These are phyloP conservation scores for Mus pahari DNA, from an alignment of 2,113 vertebrate genomes.

Conservation along the genomic window DNA sequence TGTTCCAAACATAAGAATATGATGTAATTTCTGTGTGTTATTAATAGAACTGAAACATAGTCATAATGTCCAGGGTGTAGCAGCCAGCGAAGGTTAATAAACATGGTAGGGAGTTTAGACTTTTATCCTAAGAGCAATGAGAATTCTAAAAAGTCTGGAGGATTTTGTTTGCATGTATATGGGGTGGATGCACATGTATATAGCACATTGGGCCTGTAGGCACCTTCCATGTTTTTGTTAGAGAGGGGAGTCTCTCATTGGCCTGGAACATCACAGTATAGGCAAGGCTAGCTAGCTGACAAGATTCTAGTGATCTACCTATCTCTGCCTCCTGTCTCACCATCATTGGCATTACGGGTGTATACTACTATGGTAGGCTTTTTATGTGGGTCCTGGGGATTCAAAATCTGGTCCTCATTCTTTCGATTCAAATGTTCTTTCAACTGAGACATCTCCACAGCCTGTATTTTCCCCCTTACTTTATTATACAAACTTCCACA, in stretches of 20 bases:
- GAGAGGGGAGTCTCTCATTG: not conserved
- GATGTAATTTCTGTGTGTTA: not conserved
- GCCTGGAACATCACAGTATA: not conserved
- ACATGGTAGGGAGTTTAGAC: conserved; percentile 19
- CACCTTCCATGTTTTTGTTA: not conserved
- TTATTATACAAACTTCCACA: conserved; percentile 13
- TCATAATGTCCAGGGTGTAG: conserved; percentile 24
- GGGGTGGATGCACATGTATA: not conserved
- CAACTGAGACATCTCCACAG: not conserved
- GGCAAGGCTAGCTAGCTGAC: not conserved
- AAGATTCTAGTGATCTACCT: not conserved
- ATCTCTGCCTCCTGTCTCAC: not conserved
- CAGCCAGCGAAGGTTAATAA: not conserved
- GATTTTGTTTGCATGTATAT: not conserved
- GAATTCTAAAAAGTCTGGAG: conserved; percentile 36
- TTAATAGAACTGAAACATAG: conserved; percentile 43
- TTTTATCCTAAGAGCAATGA: conserved; percentile 53
- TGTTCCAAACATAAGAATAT: conserved; percentile 26
- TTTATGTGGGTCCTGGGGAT: not conserved
- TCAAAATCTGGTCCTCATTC: not conserved
- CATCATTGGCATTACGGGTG: not conserved
- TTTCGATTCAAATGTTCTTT: not conserved
- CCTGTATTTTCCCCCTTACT: not conserved
- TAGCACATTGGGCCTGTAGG: not conserved
- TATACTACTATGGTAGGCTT: not conserved